Evolutionary conservation across 2,888 invertebrate species (phyloP).

Genomic region (Tetanocera ferruginea): DNA sequence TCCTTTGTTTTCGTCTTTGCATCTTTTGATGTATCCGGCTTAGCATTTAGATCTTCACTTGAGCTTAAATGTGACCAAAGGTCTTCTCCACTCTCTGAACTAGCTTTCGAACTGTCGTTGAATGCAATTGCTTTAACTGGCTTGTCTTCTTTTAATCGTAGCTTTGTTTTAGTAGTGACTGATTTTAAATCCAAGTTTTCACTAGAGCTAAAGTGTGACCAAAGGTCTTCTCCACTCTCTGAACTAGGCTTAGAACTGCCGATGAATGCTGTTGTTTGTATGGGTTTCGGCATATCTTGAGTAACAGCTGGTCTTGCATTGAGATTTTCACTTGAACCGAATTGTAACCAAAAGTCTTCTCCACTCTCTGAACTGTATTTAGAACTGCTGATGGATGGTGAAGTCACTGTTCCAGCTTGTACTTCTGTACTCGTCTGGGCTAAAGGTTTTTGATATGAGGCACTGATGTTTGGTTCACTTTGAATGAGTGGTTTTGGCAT

Average conservation of each 20-base stretch:
- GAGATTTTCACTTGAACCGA: not conserved
- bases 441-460: too few species aligned
- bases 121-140: constrained; percentile 28
- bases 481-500: not conserved
- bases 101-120: not conserved
- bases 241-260: not conserved
- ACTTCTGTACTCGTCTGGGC: too few species aligned
- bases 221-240: not conserved
- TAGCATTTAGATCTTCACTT: constrained; percentile 56
- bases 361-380: not conserved
- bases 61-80: constrained; percentile 66
- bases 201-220: constrained; percentile 70
- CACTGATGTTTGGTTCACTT: not conserved
- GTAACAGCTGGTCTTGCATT: not conserved
- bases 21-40: not conserved
- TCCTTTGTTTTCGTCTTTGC: not conserved
- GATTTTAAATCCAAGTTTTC: not conserved
- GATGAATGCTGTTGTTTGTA: constrained; percentile 33
- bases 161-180: too few species aligned
- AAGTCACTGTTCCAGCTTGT: too few species aligned
- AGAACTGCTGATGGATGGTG: not conserved
- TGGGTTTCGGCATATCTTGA: constrained; percentile 39
- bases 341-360: not conserved
- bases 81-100: not conserved
- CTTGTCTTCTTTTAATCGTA: not conserved